Evolutionary conservation across 2,797 vertebrate species (phyloP), one percentile per base, ranked within the genome.

Genomic region (Myotis vivesi): DNA sequence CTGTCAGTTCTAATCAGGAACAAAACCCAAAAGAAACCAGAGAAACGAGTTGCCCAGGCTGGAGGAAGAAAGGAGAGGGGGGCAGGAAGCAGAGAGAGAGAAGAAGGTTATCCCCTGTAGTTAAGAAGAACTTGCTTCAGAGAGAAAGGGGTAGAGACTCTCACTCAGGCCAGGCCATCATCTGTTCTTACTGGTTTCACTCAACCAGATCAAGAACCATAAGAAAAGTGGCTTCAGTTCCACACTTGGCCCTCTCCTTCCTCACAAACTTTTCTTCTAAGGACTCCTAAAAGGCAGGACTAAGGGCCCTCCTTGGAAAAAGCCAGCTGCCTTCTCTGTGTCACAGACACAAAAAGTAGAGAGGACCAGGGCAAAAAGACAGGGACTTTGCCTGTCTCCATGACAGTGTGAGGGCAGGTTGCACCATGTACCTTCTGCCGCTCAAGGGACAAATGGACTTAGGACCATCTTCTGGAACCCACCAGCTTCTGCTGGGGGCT

Each of bases 231-330:
- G 38, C 76, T 79, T 80, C 53, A 33, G 11, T 80, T 76, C 51
- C 28, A 89, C 8, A 51, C 20, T 4, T 13, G 19, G 28, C 38
- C 20, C 7, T 33, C 25, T 75, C 69, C 55, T 84, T 77, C 75
- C 23, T 82, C 64, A 33, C 30, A 77, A 64, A 36, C 16, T 57
- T 91, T 30, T 93, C 30, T 71, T 53, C 62, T 1, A 71, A 71
- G 41, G 36, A 57, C n/a, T 86, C 77, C 28, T 16, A 84, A 49
- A 72, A 92, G 53, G 49, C 22, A 87, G 76, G 8, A 90, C 22
- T 36, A 88, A 79, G 11, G 82, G 59, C 44, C 23, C 73, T 93
- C 20, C 89, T n/a, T 64, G 81, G 44, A 79, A 85, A 94, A 94
- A 92, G 68, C 17, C 62, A 77, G 36, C 8, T 87, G 76, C 44